phyloP scores from a whole-genome alignment of 2,888 invertebrate species.

The Phytoseiulus persimilis region DNA sequence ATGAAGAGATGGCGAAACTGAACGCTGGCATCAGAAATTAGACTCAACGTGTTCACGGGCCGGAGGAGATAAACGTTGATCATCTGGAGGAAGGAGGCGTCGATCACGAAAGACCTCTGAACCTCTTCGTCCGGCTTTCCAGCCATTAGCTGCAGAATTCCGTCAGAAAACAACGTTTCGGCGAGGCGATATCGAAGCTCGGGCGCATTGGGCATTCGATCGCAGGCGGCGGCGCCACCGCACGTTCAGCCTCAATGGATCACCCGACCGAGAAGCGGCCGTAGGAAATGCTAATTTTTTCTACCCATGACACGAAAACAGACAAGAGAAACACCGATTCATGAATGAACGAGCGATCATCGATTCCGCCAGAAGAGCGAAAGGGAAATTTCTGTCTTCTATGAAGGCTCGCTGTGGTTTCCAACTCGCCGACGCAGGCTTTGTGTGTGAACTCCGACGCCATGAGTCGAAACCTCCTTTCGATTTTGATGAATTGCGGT shows the following conservation, averaged over 20 bases:
- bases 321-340: not conserved
- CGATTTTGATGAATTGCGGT: too few relatives aligned
- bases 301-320: not conserved
- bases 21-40: not conserved
- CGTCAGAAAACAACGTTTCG: not conserved
- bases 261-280: not conserved
- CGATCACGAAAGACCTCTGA: constrained; percentile 5
- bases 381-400: not conserved
- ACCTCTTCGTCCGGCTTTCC: not conserved
- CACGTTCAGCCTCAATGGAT: not conserved
- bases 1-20: not conserved
- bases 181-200: not conserved
- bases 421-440: too few relatives aligned
- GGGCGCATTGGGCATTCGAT: not conserved
- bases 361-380: not conserved
- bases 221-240: not conserved
- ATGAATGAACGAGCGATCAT: not conserved
- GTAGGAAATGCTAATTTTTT: not conserved
- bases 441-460: too few relatives aligned
- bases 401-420: not conserved
- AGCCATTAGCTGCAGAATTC: not conserved
- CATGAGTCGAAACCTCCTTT: too few relatives aligned
- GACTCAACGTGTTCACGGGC: not conserved
- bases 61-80: not conserved
- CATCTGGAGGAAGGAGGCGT: not conserved